Base-by-base conservation (phyloP, 2,797 vertebrate species). In the Euphonia xanthogaster region DNA sequence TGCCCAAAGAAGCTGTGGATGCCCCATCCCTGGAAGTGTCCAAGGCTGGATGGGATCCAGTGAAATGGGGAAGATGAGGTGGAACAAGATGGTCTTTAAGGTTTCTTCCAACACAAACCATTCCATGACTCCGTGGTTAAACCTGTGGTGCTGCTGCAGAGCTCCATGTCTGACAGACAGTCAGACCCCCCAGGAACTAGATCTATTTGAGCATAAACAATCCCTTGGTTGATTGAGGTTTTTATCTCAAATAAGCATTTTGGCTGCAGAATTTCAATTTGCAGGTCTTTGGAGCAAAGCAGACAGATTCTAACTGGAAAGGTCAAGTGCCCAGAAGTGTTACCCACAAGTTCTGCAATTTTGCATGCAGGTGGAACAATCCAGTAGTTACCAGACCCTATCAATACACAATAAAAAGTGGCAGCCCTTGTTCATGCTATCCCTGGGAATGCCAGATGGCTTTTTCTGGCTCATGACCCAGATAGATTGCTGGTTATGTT, bases 401-500 rank as follows among this genome's bases (percentile, higher is more conserved):
- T 91, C 86, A 88, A 89, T 60, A 75, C 53, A 90, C 60, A 90
- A 84, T 93, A 90, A 96, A 97, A 88, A 22, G 71, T 76, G 67
- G 85, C 80, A 94, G 87, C 82, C 88, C 87, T 70, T 86, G 82
- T 68, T 91, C 75, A 10, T 74, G 37, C 50, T 40, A 31, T 80
- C 68, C 21, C 61, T 78, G 88, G 80, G 75, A 95, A 94, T 87
- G 88, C 86, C 93, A 93, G 90, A 92, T 96, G 93, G 90, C 62
- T 63, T 95, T 90, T 90, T 82, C 91, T 96, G 94, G 94, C 90
- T 94, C 84, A 24, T 61, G 81, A 91, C 71, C 90, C 86, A 82
- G 22, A 81, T 31, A 81, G 66, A 92, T 81, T 72, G 55, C 54
- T 94, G 62, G 48, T 83, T 93, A 80, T 93, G 73, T 42, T 94